Base-by-base conservation (phyloP, 2,113 vertebrate species). In the Urocynchramus pylzowi region DNA sequence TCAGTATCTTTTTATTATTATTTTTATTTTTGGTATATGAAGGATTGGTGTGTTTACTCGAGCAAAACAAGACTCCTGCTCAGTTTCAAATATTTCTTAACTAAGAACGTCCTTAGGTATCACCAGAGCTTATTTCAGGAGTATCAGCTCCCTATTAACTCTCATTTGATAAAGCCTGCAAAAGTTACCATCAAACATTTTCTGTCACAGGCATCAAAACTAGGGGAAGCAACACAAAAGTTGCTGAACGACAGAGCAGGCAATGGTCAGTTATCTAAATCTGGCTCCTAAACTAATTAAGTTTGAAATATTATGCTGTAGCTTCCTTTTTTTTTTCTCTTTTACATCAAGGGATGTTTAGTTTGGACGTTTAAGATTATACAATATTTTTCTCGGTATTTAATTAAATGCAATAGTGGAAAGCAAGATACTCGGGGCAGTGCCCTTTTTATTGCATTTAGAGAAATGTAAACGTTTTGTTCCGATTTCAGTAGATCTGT, bases 251-350 rank as follows among this genome's bases (percentile, higher is more conserved):
- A 71, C 94, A 94, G 95, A 96, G 82, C 77, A 95, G 75, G 94
- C 95, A 94, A 53, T 97, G 91, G 93, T 94, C 47, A 57, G 82
- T 91, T 96, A 90, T 77, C 63, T 94, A 95, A 96, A 96, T 89
- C 87, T 94, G 82, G 80, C 78, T 97, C 57, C 85, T 94, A 92
- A 96, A 97, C 80, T 93, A 95, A 86, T 97, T 92, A 97, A 95
- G 87, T 97, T 97, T 97, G 79, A 97, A 97, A 90, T 95, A 97
- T 50, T 96, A 95, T 17, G 71, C 77, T 84, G 60, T 82, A 97
- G 90, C 76, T 93, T 96, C 44, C 79, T 95, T 60, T 73, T 50
- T 74, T 85, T 85, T 96, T 97, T 94, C 22, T 73, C 53, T 95
- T 97, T 95, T 88, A 89, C 79, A 90, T 91, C 84, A 77, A 68